These are phyloP conservation scores for Lerista edwardsae DNA, from an alignment of 2,797 vertebrate species.

Conservation along the genomic window DNA sequence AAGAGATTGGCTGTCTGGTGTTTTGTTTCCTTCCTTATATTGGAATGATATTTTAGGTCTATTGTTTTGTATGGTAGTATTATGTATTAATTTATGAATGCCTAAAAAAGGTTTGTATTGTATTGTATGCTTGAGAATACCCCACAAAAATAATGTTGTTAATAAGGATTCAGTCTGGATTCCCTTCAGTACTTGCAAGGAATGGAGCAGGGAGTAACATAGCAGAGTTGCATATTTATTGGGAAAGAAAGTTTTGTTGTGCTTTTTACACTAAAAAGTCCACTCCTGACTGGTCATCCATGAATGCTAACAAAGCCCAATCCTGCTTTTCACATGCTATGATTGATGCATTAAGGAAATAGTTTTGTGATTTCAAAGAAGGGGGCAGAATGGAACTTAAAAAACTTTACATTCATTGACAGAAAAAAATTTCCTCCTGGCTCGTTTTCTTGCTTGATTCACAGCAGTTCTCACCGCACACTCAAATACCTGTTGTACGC, in stretches of 20 bases:
- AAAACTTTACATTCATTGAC: constrained; percentile 89
- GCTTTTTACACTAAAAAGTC: not conserved
- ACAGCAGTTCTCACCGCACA: constrained; percentile 89
- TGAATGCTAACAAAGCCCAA: constrained; percentile 6
- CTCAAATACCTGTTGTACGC: constrained; percentile 96
- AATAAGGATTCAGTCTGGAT: not conserved
- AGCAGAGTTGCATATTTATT: constrained; percentile 3
- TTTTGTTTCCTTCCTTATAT: no score
- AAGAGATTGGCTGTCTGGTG: no score
- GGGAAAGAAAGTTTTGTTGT: not conserved
- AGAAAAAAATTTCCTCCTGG: constrained; percentile 84
- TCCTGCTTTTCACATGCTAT: constrained; percentile 11
- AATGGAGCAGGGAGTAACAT: not conserved
- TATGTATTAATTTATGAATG: no score
- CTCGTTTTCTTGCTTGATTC: constrained; percentile 83
- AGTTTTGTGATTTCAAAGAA: accelerated
- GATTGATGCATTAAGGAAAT: constrained; percentile 6
- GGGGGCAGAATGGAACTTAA: constrained; percentile 33
- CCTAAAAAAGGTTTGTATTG: no score
- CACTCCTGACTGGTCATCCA: not conserved
- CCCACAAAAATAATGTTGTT: not conserved
- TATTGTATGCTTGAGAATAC: not conserved
- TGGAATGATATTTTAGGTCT: no score
- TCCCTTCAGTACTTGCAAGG: not conserved
- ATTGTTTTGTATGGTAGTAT: no score